Conservation (phyloP, 2,113 vertebrate genomes). For the Lepidothrix coronata region DNA sequence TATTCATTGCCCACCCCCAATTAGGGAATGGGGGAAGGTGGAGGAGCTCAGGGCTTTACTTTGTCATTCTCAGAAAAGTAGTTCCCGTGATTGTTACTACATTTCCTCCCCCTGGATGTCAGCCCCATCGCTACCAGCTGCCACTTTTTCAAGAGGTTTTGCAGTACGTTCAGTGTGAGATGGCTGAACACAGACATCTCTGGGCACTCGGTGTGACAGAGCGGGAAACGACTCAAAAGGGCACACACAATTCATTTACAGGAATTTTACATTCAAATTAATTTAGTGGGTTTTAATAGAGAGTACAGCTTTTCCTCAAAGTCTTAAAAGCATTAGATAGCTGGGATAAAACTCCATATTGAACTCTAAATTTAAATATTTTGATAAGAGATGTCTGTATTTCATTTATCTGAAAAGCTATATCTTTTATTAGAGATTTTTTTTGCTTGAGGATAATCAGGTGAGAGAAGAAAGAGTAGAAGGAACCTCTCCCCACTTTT, state of each 20-base stretch:
- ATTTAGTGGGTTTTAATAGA: background rate
- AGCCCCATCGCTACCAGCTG: background rate
- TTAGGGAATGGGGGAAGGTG: background rate
- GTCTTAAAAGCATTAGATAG: background rate
- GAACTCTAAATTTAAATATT: background rate
- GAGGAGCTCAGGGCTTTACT: background rate
- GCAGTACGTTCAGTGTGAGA: background rate
- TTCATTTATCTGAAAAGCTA: background rate
- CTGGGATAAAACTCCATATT: background rate
- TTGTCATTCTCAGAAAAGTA: background rate
- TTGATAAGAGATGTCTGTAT: background rate
- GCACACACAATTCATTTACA: background rate
- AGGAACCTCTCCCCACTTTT: background rate
- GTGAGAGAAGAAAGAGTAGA: background rate
- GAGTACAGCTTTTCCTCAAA: background rate
- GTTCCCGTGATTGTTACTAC: background rate
- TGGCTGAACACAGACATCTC: background rate
- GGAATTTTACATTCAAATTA: background rate
- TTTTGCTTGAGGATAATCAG: background rate
- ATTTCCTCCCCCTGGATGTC: background rate
- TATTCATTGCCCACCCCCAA: background rate
- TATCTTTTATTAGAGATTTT: background rate
- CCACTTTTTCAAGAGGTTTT: background rate
- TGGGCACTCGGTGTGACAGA: accelerated
- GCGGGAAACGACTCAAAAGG: background rate